Percentiles rank a stretch among this genome's conserved stretches.
Conservation (phyloP, 2,888 invertebrate genomes). For the Campoletis raptor region DNA sequence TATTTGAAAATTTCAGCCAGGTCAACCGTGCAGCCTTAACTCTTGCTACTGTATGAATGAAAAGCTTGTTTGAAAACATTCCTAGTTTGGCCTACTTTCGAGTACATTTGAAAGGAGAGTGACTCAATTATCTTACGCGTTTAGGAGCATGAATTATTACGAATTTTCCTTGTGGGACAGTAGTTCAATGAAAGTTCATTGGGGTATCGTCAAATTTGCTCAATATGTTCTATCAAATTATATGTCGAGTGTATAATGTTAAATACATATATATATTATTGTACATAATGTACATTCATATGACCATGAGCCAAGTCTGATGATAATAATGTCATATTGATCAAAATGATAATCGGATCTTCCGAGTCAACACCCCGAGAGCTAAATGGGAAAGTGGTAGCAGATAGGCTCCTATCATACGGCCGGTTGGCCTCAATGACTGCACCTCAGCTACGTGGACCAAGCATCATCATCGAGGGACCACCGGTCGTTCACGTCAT, state of each 20-base stretch:
- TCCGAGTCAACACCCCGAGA: constrained; percentile 60
- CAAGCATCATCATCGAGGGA: constrained; percentile 40
- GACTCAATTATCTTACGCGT: constrained; percentile 6
- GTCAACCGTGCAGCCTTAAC: neutral
- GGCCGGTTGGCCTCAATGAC: constrained; percentile 49
- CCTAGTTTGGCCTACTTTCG: neutral
- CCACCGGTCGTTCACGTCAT: constrained; percentile 43
- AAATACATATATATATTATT: neutral
- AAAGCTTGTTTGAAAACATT: neutral
- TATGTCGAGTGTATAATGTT: neutral
- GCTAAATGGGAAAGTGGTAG: constrained; percentile 25
- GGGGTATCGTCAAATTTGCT: constrained; percentile 14
- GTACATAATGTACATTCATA: constrained; percentile 1
- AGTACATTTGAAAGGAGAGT: neutral
- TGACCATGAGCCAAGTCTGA: constrained; percentile 26
- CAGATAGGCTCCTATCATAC: constrained; percentile 45
- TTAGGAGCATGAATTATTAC: neutral
- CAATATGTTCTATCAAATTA: neutral
- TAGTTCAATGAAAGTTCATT: neutral
- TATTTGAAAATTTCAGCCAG: neutral
- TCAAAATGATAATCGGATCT: constrained; percentile 64
- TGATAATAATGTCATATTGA: constrained; percentile 52
- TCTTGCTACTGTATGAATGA: neutral
- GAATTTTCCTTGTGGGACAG: constrained; percentile 5
- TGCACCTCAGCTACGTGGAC: constrained; percentile 31